Conservation (phyloP, 2,113 vertebrate genomes). For the Ictalurus punctatus region DNA sequence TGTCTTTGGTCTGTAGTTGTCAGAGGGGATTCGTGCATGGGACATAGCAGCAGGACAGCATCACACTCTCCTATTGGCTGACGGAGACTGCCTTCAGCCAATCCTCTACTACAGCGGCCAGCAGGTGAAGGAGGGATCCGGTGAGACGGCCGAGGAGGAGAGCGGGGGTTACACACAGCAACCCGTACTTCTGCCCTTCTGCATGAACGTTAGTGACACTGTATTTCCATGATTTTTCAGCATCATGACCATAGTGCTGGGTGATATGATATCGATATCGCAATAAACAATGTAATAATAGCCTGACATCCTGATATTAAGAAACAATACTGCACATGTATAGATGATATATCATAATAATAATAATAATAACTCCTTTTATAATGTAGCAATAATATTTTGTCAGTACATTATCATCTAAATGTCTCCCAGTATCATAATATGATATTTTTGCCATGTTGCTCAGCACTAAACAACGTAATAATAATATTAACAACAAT, state of each 20-base stretch:
- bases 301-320: neutral
- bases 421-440: neutral
- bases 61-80: slow-evolving; percentile 88
- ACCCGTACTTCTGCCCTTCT: slow-evolving; percentile 81
- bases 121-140: slow-evolving; percentile 72
- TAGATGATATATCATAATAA: neutral
- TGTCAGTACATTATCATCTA: neutral
- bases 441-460: neutral
- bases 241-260: neutral
- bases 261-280: neutral
- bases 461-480: neutral
- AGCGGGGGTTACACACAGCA: slow-evolving; percentile 71
- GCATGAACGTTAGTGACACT: slow-evolving; percentile 81
- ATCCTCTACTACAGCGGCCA: slow-evolving; percentile 90
- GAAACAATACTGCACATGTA: neutral
- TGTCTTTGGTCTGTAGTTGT: slow-evolving; percentile 71
- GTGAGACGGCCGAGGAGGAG: slow-evolving; percentile 58
- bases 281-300: neutral
- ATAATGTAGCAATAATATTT: neutral
- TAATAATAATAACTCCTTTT: neutral
- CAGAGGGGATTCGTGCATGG: slow-evolving; percentile 83
- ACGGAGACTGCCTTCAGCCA: slow-evolving; percentile 89
- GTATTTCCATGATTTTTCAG: neutral
- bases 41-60: slow-evolving; percentile 83
- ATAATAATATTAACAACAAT: neutral